Evolutionary conservation across 2,113 vertebrate genomes (phyloP), one percentile per base, ranked within the genome.

Genomic region (Istiophorus platypterus): DNA sequence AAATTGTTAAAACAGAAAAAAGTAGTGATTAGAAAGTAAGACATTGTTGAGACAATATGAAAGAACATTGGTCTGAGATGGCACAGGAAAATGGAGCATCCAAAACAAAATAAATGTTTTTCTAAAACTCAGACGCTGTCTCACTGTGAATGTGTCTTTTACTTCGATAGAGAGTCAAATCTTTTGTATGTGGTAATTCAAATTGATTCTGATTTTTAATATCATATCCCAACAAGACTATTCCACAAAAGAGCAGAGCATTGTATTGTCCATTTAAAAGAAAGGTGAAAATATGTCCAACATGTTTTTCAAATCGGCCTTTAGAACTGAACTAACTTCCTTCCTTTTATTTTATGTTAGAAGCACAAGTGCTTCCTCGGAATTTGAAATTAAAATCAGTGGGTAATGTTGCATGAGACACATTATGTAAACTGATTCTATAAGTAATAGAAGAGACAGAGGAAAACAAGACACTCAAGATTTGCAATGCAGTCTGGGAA

Each of bases 131-230:
- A 62, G 11, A 56, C 58, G 52, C 62, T 73, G 47, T 20, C 26
- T 79, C 58, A 81, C 22, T 34, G 34, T 68, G 56, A 54, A 27
- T 34, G 8, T 54, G 51, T 54, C 51, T 54, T 54, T 24, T 24
- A 54, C 9, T 10, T 54, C 51, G 10, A 54, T 4, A 54, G 2
- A 29, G 51, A 24, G 9, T 24, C 51, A 24, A 12, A 24, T 12
- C 22, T 9, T 9, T 24, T 24, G 51, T 51, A 10, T 61, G 17
- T 69, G 2, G 26, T 45, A 27, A 45, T 7, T 63, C 2, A 37
- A 39, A 18, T 47, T 13, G 5, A 34, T 61, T 20, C 20, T 9
- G 20, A 3, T 34, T 34, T 34, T 4, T 34, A 4, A 6, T 34
- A 34, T 4, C 6, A 6, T 15, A 12, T 57, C 3, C 31, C 54